These are phyloP conservation scores for Luidia sarsii DNA, from an alignment of 53 echinoderm and acorn worm genomes.

Conservation along the genomic window DNA sequence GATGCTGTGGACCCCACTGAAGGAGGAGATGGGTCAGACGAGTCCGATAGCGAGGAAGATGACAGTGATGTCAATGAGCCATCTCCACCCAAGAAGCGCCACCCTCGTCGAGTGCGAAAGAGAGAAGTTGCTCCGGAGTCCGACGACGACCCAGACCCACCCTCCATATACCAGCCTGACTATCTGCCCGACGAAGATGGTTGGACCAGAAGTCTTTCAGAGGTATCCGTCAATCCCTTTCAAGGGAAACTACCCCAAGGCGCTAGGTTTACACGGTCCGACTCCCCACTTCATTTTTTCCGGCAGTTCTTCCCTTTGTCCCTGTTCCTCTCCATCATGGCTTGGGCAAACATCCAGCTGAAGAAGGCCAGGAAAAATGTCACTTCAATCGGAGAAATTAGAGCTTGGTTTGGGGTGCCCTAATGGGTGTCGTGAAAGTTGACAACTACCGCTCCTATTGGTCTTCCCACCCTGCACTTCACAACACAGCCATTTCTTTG, in stretches of 20 bases:
- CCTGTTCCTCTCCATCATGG: not conserved
- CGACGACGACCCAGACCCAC: too few relatives aligned
- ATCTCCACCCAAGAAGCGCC: too few relatives aligned
- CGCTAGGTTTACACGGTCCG: not conserved
- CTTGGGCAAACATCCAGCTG: too few relatives aligned
- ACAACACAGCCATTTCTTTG: constrained; percentile 2
- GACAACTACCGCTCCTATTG: constrained; percentile 26
- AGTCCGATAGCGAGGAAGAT: too few relatives aligned
- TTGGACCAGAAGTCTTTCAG: not conserved
- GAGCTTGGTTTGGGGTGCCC: not conserved
- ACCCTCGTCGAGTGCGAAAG: too few relatives aligned
- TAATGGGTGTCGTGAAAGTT: too few relatives aligned
- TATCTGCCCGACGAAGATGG: not conserved
- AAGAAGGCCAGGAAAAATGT: too few relatives aligned
- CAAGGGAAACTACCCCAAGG: not conserved
- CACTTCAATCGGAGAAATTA: not conserved
- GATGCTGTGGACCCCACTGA: too few relatives aligned
- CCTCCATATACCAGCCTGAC: too few relatives aligned
- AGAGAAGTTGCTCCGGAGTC: too few relatives aligned
- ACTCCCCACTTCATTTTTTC: not conserved
- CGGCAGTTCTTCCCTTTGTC: not conserved
- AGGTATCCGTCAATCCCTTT: not conserved
- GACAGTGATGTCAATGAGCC: too few relatives aligned
- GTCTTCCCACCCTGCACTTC: constrained; percentile 22
- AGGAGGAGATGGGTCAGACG: too few relatives aligned